Evolutionary conservation across 2,797 vertebrate species (phyloP).

Genomic region (Sylvilagus floridanus): DNA sequence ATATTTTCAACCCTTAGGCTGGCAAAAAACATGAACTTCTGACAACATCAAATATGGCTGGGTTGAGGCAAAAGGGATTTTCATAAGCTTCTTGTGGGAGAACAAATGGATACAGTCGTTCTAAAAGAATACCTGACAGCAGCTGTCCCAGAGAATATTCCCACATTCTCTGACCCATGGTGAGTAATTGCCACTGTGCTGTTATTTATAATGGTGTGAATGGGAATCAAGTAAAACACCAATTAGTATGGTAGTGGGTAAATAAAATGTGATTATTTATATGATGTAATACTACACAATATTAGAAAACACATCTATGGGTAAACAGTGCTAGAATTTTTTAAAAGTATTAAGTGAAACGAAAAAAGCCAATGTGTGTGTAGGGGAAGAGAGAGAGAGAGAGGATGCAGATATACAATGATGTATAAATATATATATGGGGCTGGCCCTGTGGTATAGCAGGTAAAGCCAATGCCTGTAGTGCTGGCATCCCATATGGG

Average conservation of each 20-base stretch:
- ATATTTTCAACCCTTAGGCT: background rate
- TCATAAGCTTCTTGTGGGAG: background rate
- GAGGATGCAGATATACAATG: too few species aligned
- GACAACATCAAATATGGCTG: background rate
- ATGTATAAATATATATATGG: too few species aligned
- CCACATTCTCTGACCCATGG: background rate
- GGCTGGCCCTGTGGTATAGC: too few species aligned
- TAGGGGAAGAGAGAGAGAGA: too few species aligned
- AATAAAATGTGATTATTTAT: constrained; percentile 26
- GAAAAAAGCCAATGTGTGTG: background rate
- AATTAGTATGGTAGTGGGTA: background rate
- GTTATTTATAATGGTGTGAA: background rate
- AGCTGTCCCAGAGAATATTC: background rate
- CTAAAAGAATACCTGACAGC: background rate
- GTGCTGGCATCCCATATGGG: too few species aligned
- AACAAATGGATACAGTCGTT: background rate
- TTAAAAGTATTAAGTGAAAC: background rate
- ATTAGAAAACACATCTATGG: background rate
- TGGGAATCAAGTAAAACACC: constrained; percentile 14
- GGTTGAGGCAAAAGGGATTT: background rate
- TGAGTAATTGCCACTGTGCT: background rate
- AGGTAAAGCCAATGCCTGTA: too few species aligned
- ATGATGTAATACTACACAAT: background rate
- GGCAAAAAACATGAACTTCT: background rate
- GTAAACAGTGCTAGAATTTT: background rate